Conservation (phyloP, 1,140 invertebrate genomes). For the Papilio aristodemus region DNA sequence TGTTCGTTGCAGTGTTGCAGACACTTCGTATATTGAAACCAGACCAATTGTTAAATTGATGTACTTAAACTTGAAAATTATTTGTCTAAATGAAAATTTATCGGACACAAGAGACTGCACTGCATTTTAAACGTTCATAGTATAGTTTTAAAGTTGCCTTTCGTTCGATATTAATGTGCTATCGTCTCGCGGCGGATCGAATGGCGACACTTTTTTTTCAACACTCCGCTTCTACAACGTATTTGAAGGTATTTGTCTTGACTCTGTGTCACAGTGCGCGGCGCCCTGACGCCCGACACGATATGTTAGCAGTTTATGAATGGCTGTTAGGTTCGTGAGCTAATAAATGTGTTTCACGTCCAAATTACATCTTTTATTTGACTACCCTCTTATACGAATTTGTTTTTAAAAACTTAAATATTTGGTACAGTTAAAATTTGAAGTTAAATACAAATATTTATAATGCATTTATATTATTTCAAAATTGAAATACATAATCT, state of each 20-base stretch:
- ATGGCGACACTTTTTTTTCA: too few relatives aligned
- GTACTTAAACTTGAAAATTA: background rate
- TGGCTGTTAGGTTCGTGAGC: conserved; percentile 50
- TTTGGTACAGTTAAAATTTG: too few relatives aligned
- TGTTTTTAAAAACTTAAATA: too few relatives aligned
- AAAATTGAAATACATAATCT: too few relatives aligned
- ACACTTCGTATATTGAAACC: background rate
- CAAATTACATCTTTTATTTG: conserved; percentile 30
- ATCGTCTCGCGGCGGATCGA: too few relatives aligned
- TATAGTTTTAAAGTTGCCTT: conserved; percentile 9
- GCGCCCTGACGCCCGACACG: background rate
- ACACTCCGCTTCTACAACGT: conserved; percentile 17
- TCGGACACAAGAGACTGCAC: conserved; percentile 8
- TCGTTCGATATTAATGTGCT: background rate
- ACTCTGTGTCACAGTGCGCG: background rate
- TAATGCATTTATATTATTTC: too few relatives aligned
- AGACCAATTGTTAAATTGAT: background rate
- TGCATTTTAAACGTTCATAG: conserved; percentile 20
- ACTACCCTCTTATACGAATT: too few relatives aligned
- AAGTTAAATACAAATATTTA: too few relatives aligned
- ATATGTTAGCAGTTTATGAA: conserved; percentile 36
- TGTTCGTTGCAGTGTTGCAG: background rate
- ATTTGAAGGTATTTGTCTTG: conserved; percentile 28
- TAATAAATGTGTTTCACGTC: conserved; percentile 55
- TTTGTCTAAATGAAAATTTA: too few relatives aligned